Base-by-base conservation (phyloP, 2,888 invertebrate species). In the Brachypterus glaber region DNA sequence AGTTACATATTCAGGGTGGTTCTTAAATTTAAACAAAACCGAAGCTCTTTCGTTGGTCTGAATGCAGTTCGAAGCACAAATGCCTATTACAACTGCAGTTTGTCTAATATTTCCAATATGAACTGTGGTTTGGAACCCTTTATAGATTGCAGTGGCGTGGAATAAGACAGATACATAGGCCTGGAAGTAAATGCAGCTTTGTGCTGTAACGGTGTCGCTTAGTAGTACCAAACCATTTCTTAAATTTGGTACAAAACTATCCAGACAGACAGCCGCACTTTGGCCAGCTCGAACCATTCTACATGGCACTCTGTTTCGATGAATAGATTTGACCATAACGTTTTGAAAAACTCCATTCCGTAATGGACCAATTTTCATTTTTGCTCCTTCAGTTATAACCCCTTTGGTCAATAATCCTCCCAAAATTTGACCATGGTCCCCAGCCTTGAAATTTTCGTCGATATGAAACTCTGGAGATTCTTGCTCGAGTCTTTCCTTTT, bases 81-180 rank as follows among this genome's bases (percentile, higher is more conserved):
- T 79, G 12, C 79, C 88, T 52, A 84, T 78, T 32, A 96, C 83
- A 5, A 86, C 79, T n/a, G 90, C 95, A 0, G 95, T 95, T 67
- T 96, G 96, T 1, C 95, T 70, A 4, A 98, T 88, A 53, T 91
- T 95, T 0, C 93, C 96, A 35, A 96, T 88, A 63, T 96, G 93
- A 0, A 96, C 85, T 0, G 95, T 95, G 13, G 91, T 87, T 64
- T 89, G 88, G 62, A 87, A 89, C 17, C 89, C 89, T 3, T 80
- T 79, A 45, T 76, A 80, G 42, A 91, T 88, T 9, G 82, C 79
- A 1, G 83, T 88, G 0, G 86, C 77, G 61, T 93, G 93, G 45
- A 84, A 84, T n/a, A 96, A 70, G 1, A 97, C 81, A 25, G 83
- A 81, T 0, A 97, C 82, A 33, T 82, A 83, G 0, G 96, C 96